Evolutionary conservation across 1,140 invertebrate species (phyloP), one percentile per base, ranked within the genome.

Genomic region (Neomicropteryx cornuta): DNA sequence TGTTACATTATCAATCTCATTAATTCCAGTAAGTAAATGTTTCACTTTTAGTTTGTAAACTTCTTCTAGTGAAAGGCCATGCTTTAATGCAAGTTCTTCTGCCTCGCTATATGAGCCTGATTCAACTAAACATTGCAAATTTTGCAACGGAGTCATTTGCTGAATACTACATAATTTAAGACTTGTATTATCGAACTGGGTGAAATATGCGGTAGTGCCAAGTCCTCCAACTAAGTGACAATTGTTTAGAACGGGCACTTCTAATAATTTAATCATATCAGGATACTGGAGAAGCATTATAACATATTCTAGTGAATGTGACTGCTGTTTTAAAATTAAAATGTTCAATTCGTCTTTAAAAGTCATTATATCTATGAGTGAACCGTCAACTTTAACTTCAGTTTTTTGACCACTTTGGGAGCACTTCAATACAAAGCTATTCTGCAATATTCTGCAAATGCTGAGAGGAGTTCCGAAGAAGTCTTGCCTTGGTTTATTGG

Each of bases 21-120:
- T 45, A 18, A 42, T 47, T 17, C 44, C 29, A 39, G 17, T 37
- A 13, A 47, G 29, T 33, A 47, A 23, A 30, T 32, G 39, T 45
- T 47, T 47, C 2, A 43, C 46, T 41, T 47, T 47, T 13, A 47
- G 29, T 40, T 44, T 38, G 18, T 44, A 32, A 3, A 47, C 46
- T 33, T 39, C 39, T 3, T 35, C 28, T 17, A 38, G 46, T 4
- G 46, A 47, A 4, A 47, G 24, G 14, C 38, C 34, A 28, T 47
- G 40, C 3, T 35, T 8, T 30, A 42, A 42, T 20, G 46, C 46
- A 36, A 47, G 45, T 11, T 34, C 21, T 47, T 47, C 46, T 18
- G 46, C 46, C 2, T 30, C 43, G 40, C 45, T 41, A 33, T 47
- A 47, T 31, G 44, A 42, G 17, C 40, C 38, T 1, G 40, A 29